Evolutionary conservation across 2,888 invertebrate genomes (phyloP).

Genomic region (Chymomyza fuscimana): DNA sequence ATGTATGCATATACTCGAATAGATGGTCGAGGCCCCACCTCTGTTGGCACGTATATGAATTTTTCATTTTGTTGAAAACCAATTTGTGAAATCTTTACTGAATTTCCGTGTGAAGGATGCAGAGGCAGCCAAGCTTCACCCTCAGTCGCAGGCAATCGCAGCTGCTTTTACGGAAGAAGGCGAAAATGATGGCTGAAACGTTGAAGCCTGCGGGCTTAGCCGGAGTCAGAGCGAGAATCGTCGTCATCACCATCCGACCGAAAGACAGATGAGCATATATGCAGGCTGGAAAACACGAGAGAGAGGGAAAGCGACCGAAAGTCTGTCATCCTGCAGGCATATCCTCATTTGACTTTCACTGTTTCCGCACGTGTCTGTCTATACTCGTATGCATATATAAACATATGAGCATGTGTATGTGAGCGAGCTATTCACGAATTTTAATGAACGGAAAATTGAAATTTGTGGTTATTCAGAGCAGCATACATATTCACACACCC

Average conservation of each 20-base stretch:
- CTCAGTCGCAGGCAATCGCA: conserved; percentile 20
- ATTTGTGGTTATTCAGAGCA: conserved; percentile 56
- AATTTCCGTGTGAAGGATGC: conserved; percentile 54
- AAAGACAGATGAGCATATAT: neutral
- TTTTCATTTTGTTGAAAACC: conserved; percentile 72
- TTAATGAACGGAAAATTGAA: conserved; percentile 69
- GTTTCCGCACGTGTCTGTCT: conserved; percentile 43
- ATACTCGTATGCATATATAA: conserved; percentile 28
- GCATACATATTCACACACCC: neutral
- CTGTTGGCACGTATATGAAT: conserved; percentile 58
- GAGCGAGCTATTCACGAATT: conserved; percentile 60
- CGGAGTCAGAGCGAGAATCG: neutral
- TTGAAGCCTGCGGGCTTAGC: conserved; percentile 44
- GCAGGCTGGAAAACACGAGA: neutral
- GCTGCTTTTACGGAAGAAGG: conserved; percentile 44
- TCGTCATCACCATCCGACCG: neutral
- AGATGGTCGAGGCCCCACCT: neutral
- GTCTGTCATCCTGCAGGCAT: neutral
- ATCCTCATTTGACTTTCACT: conserved; percentile 51
- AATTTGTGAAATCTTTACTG: conserved; percentile 69
- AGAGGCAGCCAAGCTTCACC: neutral
- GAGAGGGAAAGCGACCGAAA: conserved; percentile 4
- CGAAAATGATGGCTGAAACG: conserved; percentile 39
- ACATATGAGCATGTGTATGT: conserved; percentile 15
- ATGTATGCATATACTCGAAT: neutral